Evolutionary conservation across 2,888 invertebrate species (phyloP), one percentile per base, ranked within the genome.

Genomic region (Portevinia maculata): DNA sequence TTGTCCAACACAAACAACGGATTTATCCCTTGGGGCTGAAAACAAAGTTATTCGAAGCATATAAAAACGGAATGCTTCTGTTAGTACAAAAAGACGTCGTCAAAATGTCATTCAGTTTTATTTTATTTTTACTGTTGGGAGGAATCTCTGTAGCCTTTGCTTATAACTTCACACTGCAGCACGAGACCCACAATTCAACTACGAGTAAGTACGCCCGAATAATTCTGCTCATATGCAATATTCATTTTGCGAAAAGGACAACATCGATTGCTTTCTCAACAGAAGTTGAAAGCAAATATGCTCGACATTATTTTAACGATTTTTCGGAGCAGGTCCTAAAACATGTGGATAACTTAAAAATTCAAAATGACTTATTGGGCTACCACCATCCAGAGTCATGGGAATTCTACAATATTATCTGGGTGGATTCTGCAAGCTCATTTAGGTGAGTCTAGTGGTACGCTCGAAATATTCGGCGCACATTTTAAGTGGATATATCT

Each of bases 331-430:
- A 52, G 0, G 11, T 84, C 6, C 30, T 84, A 0, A 64, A 44
- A 19, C 13, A 46, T 4, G 9, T 74, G 11, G 13, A 64, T 8
- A 7, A 24, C 1, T 24, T 83, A 1, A 83, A 69, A 17, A 32
- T 84, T 30, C 52, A 76, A 57, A 0, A 78, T 28, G 48, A 73
- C 4, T 17, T 19, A 1, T 73, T 39, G 8, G 62, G 50, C 3
- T 1, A 30, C 11, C 41, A 74, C 2, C 6, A 52, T 9, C 3
- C 11, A 0, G 55, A 62, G 0, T 37, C 60, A 1, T 74, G 65
- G 60, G 81, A 78, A 7, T 83, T 64, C 8, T 73, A 37, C 21
- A 81, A 84, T n/a, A n/a, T 84, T n/a, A 9, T 76, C 0, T 28
- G 67, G 19, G 69, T 84, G 17, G 84, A 83, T 17, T 78, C 76